Evolutionary conservation across 2,113 vertebrate species (phyloP).

Genomic region (Orthochromis indermauri): DNA sequence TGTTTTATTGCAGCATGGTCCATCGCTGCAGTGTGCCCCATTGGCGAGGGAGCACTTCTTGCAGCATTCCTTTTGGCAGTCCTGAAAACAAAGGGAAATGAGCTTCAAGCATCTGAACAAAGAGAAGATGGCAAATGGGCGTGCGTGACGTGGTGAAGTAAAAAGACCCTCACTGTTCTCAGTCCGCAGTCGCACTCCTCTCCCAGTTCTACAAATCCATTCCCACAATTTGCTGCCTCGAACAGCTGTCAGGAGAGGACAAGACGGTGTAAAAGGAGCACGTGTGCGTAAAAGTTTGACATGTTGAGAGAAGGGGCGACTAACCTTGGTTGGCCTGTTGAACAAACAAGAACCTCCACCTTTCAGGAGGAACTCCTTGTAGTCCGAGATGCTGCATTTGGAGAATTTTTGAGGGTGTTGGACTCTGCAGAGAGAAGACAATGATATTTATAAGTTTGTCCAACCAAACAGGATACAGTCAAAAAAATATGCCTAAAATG

Average conservation of each 20-base stretch:
- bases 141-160: neutral
- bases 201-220: conserved; percentile 93
- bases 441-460: neutral
- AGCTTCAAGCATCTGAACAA: neutral
- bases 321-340: conserved; percentile 92
- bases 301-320: neutral
- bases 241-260: conserved; percentile 77
- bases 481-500: neutral
- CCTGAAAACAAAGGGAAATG: conserved; percentile 64
- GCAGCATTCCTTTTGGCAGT: conserved; percentile 90
- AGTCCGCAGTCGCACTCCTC: conserved; percentile 95
- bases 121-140: neutral
- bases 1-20: conserved; percentile 91
- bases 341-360: conserved; percentile 95
- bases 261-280: neutral
- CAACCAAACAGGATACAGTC: neutral
- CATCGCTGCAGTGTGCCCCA: conserved; percentile 92
- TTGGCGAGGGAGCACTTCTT: conserved; percentile 98
- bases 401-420: conserved; percentile 91
- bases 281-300: neutral
- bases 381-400: conserved; percentile 93
- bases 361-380: conserved; percentile 89
- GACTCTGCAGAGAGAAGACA: conserved; percentile 68
- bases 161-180: conserved; percentile 75
- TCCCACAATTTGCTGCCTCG: conserved; percentile 89